Base-by-base conservation (phyloP, 2,888 invertebrate genomes). In the Tetragnatha montana region DNA sequence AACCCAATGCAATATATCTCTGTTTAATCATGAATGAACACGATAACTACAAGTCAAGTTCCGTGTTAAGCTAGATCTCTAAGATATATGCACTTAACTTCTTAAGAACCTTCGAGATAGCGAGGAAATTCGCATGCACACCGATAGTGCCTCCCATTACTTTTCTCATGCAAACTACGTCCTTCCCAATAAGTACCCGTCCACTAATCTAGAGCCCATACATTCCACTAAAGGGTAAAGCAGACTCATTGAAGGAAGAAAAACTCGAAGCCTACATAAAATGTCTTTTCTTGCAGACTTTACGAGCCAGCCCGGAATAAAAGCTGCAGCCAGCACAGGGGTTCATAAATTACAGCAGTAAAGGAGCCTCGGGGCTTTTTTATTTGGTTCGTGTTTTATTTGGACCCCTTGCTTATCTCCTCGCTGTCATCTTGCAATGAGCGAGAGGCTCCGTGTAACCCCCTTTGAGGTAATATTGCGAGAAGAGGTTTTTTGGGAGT, bases 301-400 rank as follows among this genome's bases (percentile, higher is more conserved):
- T 86, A 86, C 80, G 86, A 86, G 80, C 74, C 68, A 21, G 17
- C 49, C 35, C n/a, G 35, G 68, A 86, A 80, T 68, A 49, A 80
- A 73, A 86, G 73, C 14, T 19, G 74, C 73, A 49, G 35, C 60
- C 73, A 74, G 76, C 75, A 69, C 21, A 21, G 51, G 51, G 81
- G 68, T 35, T 68, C 87, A 87, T 87, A 87, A 87, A 87, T 87
- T 87, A 76, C 81, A 73, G 51, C 81, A 70, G 79, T 87, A 81
- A 87, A 87, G 78, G 49, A 76, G 51, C 12, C 51, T n/a, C 51
- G 10, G 70, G 10, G 8, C 8, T 81, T 60, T n/a, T 78, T 81
- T 81, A 75, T 51, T 74, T 49, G 74, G 22, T 75, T 22, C 22
- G n/a, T 14, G 60, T 14, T 73, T 60, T 21, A 7, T 69, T 69